Conservation (phyloP, 2,113 vertebrate genomes). For the Piprites chloris region DNA sequence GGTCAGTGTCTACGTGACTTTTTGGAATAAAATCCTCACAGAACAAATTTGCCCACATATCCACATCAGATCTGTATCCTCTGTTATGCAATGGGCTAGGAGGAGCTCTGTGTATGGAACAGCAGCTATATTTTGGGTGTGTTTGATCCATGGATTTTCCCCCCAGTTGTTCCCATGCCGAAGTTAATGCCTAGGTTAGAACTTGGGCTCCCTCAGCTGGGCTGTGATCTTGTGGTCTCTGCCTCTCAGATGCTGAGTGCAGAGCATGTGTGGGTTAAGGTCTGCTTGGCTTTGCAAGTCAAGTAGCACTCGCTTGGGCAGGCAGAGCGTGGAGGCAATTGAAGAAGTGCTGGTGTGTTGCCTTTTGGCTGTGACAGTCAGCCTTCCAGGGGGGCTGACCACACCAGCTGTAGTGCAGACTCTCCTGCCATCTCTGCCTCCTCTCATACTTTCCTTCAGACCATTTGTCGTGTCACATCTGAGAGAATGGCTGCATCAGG, state of each 20-base stretch:
- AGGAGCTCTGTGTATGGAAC: neutral
- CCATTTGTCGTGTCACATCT: fast-evolving
- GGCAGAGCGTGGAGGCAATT: neutral
- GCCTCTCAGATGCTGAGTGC: fast-evolving
- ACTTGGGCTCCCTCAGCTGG: neutral
- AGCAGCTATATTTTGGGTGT: neutral
- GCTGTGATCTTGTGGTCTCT: fast-evolving
- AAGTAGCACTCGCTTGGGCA: neutral
- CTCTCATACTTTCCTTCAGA: neutral
- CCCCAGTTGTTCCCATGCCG: neutral
- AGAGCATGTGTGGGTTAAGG: neutral
- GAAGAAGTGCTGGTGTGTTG: neutral
- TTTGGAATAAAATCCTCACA: neutral
- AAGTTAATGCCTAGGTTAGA: neutral
- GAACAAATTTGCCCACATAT: neutral
- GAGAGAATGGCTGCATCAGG: neutral
- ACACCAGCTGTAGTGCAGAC: neutral
- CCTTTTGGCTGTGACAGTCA: neutral
- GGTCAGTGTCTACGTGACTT: neutral
- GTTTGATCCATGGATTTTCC: neutral
- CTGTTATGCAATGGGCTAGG: neutral
- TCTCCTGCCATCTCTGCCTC: neutral
- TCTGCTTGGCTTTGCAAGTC: neutral
- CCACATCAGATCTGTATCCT: fast-evolving
- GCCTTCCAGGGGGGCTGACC: neutral